Conservation (phyloP, 2,113 vertebrate genomes). For the Thamnaconus septentrionalis region DNA sequence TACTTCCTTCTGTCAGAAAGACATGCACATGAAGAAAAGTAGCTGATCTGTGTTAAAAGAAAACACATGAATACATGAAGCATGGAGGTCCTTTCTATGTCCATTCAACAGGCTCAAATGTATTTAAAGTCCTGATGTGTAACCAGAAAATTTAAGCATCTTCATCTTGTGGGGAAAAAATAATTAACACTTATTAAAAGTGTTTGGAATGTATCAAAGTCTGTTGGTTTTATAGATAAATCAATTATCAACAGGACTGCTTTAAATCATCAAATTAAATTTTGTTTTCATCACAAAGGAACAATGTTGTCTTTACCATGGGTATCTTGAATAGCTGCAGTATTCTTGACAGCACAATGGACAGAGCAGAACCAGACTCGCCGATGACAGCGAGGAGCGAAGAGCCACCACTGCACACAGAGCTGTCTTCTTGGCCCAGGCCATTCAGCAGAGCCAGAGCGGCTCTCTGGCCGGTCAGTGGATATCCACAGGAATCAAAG, state of each 20-base stretch:
- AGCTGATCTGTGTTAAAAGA: conserved; percentile 64
- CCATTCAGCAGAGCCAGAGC: neutral
- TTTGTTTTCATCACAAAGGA: neutral
- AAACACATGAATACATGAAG: neutral
- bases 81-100: too few species aligned
- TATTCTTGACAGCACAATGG: neutral
- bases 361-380: neutral
- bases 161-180: too few species aligned
- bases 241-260: too few species aligned
- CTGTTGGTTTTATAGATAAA: too few species aligned
- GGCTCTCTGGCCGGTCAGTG: neutral
- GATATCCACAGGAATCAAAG: conserved; percentile 67
- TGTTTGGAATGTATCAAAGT: too few species aligned
- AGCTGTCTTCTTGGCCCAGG: neutral
- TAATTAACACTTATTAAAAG: too few species aligned
- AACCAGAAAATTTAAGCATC: too few species aligned
- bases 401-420: neutral
- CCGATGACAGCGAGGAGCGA: neutral
- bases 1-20: conserved; percentile 71
- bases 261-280: neutral
- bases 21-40: conserved; percentile 72
- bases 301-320: neutral
- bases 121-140: too few species aligned
- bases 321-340: neutral
- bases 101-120: too few species aligned